These are phyloP conservation scores for Dendrocincla tyrannina DNA, from an alignment of 2,797 vertebrate species.

Conservation along the genomic window DNA sequence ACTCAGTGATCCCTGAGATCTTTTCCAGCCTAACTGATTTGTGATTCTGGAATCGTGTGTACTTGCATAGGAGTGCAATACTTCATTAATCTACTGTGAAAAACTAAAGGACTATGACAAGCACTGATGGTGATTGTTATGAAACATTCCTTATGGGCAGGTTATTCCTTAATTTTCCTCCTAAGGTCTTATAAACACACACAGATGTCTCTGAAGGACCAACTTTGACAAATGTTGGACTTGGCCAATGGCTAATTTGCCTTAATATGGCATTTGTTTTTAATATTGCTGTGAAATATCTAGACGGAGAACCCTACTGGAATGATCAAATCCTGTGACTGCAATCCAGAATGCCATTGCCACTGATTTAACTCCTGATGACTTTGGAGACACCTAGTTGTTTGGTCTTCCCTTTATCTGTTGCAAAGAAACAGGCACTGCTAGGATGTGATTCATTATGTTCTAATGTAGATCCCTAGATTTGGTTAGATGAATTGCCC, in stretches of 20 bases:
- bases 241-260: background rate
- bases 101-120: background rate
- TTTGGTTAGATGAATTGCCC: background rate
- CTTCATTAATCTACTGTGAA: background rate
- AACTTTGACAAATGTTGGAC: background rate
- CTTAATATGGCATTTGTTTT: background rate
- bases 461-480: background rate
- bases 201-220: background rate
- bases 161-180: background rate
- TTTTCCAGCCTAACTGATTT: background rate
- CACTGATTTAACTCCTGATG: background rate
- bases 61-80: background rate
- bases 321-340: background rate
- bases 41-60: background rate
- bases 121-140: background rate
- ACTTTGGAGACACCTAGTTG: background rate
- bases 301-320: background rate
- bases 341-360: background rate
- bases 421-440: background rate
- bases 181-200: background rate
- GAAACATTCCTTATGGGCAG: background rate
- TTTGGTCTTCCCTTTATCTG: background rate
- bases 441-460: background rate
- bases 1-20: background rate
- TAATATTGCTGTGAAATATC: background rate